Evolutionary conservation across 2,797 vertebrate genomes (phyloP).

Genomic region (Pseudocheirus occidentalis): DNA sequence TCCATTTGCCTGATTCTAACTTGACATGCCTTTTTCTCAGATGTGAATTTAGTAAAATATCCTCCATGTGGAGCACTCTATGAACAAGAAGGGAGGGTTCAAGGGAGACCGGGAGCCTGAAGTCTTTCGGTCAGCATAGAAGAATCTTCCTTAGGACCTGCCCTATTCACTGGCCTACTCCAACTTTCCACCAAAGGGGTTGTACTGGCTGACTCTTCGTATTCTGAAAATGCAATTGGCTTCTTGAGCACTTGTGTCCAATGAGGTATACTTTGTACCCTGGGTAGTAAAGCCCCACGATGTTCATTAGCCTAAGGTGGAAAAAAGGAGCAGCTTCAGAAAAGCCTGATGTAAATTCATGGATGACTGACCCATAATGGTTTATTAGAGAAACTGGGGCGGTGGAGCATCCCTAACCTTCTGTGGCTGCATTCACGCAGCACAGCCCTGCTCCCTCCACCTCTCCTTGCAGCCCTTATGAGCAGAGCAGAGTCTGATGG

Average conservation of each 20-base stretch:
- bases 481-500: background rate
- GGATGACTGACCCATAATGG: background rate
- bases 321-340: background rate
- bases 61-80: background rate
- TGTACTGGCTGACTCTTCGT: background rate
- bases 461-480: background rate
- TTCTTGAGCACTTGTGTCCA: background rate
- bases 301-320: background rate
- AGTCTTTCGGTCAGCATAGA: background rate
- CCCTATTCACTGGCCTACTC: background rate
- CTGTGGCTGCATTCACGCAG: background rate
- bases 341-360: constrained; percentile 1
- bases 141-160: background rate
- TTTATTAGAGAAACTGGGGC: background rate
- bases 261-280: background rate
- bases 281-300: background rate
- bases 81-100: background rate
- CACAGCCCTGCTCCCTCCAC: background rate
- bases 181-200: background rate
- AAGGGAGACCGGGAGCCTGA: constrained; percentile 3
- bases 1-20: background rate
- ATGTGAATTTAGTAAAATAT: background rate
- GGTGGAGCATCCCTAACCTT: background rate
- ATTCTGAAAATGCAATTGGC: background rate
- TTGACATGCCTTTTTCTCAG: background rate